These are phyloP conservation scores for Pseudomugil tenellus DNA, from an alignment of 2,797 vertebrate genomes.

Conservation along the genomic window DNA sequence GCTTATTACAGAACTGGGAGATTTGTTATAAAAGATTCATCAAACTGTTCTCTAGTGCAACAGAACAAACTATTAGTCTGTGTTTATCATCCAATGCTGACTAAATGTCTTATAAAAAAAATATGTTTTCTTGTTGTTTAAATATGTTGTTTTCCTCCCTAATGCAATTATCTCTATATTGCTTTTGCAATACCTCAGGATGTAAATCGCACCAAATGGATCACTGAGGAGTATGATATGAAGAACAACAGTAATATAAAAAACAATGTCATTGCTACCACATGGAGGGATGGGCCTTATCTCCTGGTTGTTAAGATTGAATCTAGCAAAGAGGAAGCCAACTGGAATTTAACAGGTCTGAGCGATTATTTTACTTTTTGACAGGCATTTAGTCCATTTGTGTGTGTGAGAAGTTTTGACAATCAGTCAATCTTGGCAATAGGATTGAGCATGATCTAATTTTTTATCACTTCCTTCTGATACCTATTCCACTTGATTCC, in stretches of 20 bases:
- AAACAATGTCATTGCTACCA: constrained; percentile 84
- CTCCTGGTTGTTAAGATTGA: constrained; percentile 83
- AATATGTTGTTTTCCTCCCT: neutral
- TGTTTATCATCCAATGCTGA: neutral
- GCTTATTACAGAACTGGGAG: neutral
- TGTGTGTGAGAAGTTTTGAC: neutral
- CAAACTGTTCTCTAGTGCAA: neutral
- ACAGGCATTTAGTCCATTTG: neutral
- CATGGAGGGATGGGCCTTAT: constrained; percentile 89
- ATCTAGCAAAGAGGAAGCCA: constrained; percentile 66
- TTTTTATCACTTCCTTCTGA: no score
- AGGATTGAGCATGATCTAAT: no score
- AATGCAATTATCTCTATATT: neutral
- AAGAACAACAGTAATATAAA: constrained; percentile 51
- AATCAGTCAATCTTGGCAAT: no score
- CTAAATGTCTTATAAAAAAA: neutral
- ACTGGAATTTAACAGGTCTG: constrained; percentile 88
- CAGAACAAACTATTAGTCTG: neutral
- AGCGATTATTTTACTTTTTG: neutral
- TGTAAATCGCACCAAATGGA: constrained; percentile 62
- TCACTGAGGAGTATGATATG: constrained; percentile 64
- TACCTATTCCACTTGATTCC: no score
- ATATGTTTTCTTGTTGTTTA: neutral
- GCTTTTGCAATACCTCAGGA: constrained; percentile 51
- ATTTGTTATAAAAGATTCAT: neutral